Evolutionary conservation across 2,113 vertebrate species (phyloP), one percentile per base, ranked within the genome.

Genomic region (Tetraodon nigroviridis): DNA sequence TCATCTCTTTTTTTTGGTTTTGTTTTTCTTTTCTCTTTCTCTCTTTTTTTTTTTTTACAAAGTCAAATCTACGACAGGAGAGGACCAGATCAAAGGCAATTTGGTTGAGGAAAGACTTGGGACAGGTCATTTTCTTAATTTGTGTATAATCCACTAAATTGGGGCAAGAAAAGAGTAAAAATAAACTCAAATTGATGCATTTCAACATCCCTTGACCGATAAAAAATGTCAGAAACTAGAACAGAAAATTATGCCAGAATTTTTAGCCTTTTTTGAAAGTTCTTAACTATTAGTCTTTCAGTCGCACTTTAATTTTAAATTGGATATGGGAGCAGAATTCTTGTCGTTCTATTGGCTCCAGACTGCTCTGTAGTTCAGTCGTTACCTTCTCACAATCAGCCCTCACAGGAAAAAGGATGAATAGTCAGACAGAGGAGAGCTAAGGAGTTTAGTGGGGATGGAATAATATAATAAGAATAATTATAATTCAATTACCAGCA

Each of bases 51-150:
- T 46, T 17, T 45, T 68, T 74, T 51, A 70, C 70, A 71, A 67
- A 69, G 29, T 69, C 62, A 57, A 48, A 55, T 27, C 56, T 15
- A 16, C 44, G 16, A 65, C 55, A 41, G 71, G 58, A 66, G 58
- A 73, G 76, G 72, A 78, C 59, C 69, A 55, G 80, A 73, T 71
- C 64, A 62, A 89, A 88, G 86, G 87, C 85, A 89, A 81, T 85
- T 71, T 81, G 79, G 80, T 80, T 78, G 79, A 58, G 69, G 50
- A 56, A 59, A 46, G 15, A 81, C 55, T 64, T 50, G 45, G 62
- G 58, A 37, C 56, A 74, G 69, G 72, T 21, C 16, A 6, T 75
- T 79, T 72, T 63, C 29, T 18, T 15, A 21, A 56, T 58, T 37
- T 40, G 14, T 7, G 53, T 37, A 17, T 60, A 71, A 76, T 74